Base-by-base conservation (phyloP, 1,140 invertebrate genomes). In the Dreissena rostriformis region DNA sequence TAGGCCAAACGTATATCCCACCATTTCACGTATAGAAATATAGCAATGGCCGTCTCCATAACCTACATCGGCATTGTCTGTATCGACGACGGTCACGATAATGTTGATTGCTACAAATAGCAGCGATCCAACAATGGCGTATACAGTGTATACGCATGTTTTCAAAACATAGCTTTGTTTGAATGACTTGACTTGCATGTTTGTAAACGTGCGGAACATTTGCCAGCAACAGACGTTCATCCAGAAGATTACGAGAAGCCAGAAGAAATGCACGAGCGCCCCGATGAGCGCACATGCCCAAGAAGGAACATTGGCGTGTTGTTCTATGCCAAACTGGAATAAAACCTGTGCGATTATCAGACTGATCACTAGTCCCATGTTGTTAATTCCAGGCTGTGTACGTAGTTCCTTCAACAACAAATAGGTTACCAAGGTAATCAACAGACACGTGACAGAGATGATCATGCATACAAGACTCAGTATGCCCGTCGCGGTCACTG, bases 231-330 rank as follows among this genome's bases (percentile, higher is more conserved):
- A 98, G 55, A 97, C 97, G 94, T 97, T 98, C 82, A 98, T 96
- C 98, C 98, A 98, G 93, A 97, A 98, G 95, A 98, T 98, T 66
- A 97, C 96, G 39, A 97, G 96, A 90, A 98, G 94, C 93, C 97
- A 98, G 93, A 97, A 96, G 95, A 97, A 98, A 92, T 98, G 97
- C 95, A 97, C 97, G 86, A 95, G 93, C 73, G 96, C 95, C 76
- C 96, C 97, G 95, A 96, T 88, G 0, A 87, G 63, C 22, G 91
- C 82, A 79, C 94, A 94, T 1, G 92, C 63, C 0, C 26, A n/a
- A 17, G 53, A 49, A n/a, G 52, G 52, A 11, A 80, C 68, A 57
- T 61, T 68, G 4, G 51, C 26, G 2, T 74, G 24, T 26, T 71
- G 52, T 15, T 52, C 71, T 2, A 71, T 89, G 11, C 93, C 92